phyloP scores from a whole-genome alignment of 2,888 invertebrate genomes.

The Caenorhabditis auriculariae region DNA sequence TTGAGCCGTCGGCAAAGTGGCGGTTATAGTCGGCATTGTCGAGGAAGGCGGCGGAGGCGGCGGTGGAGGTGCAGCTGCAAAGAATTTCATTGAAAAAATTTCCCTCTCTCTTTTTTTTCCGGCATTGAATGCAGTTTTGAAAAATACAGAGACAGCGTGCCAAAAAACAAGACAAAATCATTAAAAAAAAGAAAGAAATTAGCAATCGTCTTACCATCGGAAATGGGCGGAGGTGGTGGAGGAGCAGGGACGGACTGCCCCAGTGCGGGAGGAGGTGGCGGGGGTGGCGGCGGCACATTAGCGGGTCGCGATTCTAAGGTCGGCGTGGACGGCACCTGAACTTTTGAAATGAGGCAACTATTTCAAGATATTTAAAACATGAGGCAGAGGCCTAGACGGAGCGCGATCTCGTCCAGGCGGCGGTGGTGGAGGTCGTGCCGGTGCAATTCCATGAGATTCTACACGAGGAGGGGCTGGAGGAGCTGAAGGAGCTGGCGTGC shows the following conservation, averaged over 20 bases:
- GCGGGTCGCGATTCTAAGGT: conserved; percentile 11
- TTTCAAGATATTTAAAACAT: conserved; percentile 8
- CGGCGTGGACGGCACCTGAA: neutral
- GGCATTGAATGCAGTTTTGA: conserved; percentile 24
- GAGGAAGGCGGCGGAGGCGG: conserved; percentile 52
- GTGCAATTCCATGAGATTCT: conserved; percentile 28
- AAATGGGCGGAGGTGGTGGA: conserved; percentile 38
- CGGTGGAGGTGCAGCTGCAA: conserved; percentile 40
- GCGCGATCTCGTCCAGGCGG: conserved; percentile 23
- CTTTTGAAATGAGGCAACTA: conserved; percentile 7
- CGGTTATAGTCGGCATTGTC: conserved; percentile 10
- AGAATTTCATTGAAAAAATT: conserved; percentile 3
- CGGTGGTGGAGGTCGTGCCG: conserved; percentile 42
- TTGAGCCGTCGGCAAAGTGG: conserved; percentile 38
- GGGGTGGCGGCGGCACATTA: conserved; percentile 45
- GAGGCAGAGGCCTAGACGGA: conserved; percentile 37
- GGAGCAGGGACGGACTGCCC: conserved; percentile 25
- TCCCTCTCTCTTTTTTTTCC: conserved; percentile 6
- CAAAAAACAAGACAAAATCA: too few relatives aligned
- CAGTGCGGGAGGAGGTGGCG: conserved; percentile 55
- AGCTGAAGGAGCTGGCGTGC: conserved; percentile 2
- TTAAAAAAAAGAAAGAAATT: too few relatives aligned
- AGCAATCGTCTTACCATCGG: too few relatives aligned
- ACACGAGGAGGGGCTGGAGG: conserved; percentile 27
- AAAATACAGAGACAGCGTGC: too few relatives aligned